These are phyloP conservation scores for Chrysomela aeneicollis DNA, from an alignment of 2,888 invertebrate species.

Conservation along the genomic window DNA sequence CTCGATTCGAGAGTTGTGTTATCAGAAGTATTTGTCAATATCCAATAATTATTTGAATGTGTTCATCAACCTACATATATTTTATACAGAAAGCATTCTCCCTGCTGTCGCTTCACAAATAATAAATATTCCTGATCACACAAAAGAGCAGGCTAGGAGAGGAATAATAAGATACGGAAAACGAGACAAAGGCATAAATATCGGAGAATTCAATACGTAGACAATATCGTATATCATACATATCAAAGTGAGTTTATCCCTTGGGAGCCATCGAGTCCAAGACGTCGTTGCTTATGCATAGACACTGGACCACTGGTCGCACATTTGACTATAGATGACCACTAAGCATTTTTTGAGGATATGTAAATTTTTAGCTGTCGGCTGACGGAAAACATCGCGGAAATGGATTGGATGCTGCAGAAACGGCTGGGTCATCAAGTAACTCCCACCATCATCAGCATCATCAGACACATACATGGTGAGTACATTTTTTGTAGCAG, in stretches of 20 bases:
- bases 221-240: conserved; percentile 60
- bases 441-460: neutral
- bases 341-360: conserved; percentile 54
- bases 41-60: too few species aligned
- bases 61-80: too few species aligned
- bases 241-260: conserved; percentile 59
- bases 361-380: conserved; percentile 16
- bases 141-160: neutral
- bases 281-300: conserved; percentile 59
- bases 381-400: neutral
- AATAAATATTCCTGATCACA: conserved; percentile 2
- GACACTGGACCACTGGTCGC: conserved; percentile 59
- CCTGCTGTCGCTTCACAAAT: too few species aligned
- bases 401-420: neutral
- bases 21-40: too few species aligned
- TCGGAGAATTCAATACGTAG: conserved; percentile 57
- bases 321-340: conserved; percentile 63
- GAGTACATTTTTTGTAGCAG: too few species aligned
- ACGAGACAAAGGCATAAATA: conserved; percentile 52
- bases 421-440: neutral
- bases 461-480: too few species aligned
- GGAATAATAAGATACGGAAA: conserved; percentile 18
- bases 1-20: too few species aligned
- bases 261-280: conserved; percentile 56
- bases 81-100: too few species aligned